phyloP scores from a whole-genome alignment of 1,140 invertebrate genomes.

The Pseudomyrmex flavicornis region DNA sequence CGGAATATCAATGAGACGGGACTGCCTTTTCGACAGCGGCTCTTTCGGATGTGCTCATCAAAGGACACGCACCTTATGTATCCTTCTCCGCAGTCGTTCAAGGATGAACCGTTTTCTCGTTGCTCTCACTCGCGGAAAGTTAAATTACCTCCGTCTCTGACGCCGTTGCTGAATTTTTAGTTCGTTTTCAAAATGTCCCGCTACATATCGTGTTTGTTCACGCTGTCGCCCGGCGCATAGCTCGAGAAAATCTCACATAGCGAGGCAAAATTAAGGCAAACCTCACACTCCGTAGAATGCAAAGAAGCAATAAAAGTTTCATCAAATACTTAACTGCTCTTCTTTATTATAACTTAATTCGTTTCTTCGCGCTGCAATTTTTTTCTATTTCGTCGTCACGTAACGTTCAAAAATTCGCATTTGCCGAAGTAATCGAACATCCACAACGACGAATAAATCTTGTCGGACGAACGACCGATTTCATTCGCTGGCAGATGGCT shows the following conservation, averaged over 20 bases:
- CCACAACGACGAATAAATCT: constrained; percentile 23
- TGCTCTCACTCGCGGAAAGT: constrained; percentile 38
- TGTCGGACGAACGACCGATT: constrained; percentile 6
- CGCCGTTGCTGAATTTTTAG: constrained; percentile 64
- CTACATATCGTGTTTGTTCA: constrained; percentile 4
- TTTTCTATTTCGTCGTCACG: too few species aligned
- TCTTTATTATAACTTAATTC: not conserved
- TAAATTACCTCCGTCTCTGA: constrained; percentile 58
- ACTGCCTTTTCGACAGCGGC: constrained; percentile 9
- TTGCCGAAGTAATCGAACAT: constrained; percentile 2
- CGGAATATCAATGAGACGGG: constrained; percentile 46
- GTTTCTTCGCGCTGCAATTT: not conserved
- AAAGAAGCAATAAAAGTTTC: not conserved
- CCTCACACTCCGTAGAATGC: too few species aligned
- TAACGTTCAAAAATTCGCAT: constrained; percentile 23
- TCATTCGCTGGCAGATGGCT: constrained; percentile 23
- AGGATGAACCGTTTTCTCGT: not conserved
- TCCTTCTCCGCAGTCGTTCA: constrained; percentile 23
- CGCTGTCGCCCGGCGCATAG: not conserved
- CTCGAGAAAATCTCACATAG: not conserved
- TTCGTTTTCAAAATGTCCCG: constrained; percentile 32
- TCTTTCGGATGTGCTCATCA: constrained; percentile 44
- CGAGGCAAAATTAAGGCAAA: not conserved
- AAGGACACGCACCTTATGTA: constrained; percentile 46
- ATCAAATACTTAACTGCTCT: too few species aligned